These are phyloP conservation scores for Schizopygopsis malacanthus DNA, from an alignment of 2,797 vertebrate genomes.

Conservation along the genomic window DNA sequence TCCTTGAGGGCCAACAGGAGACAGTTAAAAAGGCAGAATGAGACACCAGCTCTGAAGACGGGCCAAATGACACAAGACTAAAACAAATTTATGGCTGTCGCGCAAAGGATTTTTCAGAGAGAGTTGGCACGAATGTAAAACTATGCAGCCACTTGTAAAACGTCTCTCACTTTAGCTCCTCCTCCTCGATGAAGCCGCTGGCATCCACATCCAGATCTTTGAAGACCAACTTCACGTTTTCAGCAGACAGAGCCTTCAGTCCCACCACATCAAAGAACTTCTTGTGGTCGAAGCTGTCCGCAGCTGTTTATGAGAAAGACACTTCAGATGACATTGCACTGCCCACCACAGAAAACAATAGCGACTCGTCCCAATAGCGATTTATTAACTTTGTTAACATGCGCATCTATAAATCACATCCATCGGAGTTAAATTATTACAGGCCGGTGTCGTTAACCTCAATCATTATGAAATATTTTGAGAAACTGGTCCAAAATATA, in stretches of 20 bases:
- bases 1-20: conserved; percentile 26
- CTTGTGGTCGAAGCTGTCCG: conserved; percentile 89
- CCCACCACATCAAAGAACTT: conserved; percentile 94
- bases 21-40: conserved; percentile 15
- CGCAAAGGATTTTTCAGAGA: neutral
- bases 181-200: conserved; percentile 94
- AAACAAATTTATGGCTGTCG: conserved; percentile 18
- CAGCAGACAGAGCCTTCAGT: conserved; percentile 86
- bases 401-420: no score
- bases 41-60: conserved; percentile 20
- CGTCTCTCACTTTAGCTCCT: conserved; percentile 89
- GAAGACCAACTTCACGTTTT: conserved; percentile 90
- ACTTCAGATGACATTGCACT: neutral
- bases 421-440: no score
- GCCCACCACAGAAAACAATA: neutral
- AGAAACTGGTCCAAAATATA: no score
- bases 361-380: neutral
- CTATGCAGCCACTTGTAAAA: neutral
- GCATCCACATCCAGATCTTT: conserved; percentile 91
- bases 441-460: no score
- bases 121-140: conserved; percentile 18
- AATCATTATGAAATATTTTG: no score
- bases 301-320: conserved; percentile 69
- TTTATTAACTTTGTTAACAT: no score
- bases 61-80: conserved; percentile 12